Percentiles rank a stretch among this genome's conserved stretches.
These are phyloP conservation scores for Acromyrmex heyeri DNA, from an alignment of 1,140 invertebrate species.

Conservation along the genomic window DNA sequence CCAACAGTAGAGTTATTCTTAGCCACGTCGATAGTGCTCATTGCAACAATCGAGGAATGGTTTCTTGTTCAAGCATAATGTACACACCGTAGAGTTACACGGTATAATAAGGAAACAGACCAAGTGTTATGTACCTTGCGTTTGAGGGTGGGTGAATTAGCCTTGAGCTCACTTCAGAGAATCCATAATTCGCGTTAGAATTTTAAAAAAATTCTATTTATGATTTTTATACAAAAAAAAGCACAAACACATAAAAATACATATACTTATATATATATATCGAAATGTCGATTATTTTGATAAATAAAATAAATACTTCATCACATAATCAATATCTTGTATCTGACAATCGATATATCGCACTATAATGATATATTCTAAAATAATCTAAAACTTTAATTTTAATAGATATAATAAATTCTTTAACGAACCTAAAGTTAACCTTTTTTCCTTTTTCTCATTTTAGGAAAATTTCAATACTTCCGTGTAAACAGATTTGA, in stretches of 20 bases:
- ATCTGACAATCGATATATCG: background rate
- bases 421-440: background rate
- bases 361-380: background rate
- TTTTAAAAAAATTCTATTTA: background rate
- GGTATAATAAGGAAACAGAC: slow-evolving; percentile 30
- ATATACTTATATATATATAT: background rate
- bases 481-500: slow-evolving; percentile 5
- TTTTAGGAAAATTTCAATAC: slow-evolving; percentile 20
- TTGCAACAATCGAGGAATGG: slow-evolving; percentile 22
- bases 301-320: background rate
- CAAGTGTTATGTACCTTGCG: slow-evolving; percentile 3
- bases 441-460: background rate
- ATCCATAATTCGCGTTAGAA: background rate
- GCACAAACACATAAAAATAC: background rate
- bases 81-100: background rate
- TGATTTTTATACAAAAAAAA: background rate
- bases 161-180: background rate
- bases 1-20: slow-evolving; percentile 1
- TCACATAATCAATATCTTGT: background rate
- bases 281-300: background rate
- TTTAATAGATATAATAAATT: background rate
- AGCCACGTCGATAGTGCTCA: slow-evolving; percentile 13
- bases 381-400: background rate
- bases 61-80: slow-evolving; percentile 19
- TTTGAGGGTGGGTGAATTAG: background rate